phyloP scores from a whole-genome alignment of 2,888 invertebrate genomes.

The Pterostichus madidus region DNA sequence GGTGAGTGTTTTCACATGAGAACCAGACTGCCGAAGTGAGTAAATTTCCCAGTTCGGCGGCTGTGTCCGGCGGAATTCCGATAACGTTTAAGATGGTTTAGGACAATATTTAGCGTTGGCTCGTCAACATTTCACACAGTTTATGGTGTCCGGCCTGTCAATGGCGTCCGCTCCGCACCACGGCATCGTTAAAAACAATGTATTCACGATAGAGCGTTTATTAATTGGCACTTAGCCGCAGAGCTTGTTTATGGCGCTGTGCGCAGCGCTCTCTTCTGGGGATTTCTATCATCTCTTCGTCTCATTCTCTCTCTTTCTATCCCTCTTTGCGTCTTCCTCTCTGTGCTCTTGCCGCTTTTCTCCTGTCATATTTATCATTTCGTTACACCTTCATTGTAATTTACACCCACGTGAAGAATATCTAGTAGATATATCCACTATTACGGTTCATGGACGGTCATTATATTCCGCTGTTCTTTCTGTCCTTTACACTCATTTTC shows the following conservation, averaged over 20 bases:
- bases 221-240: slow-evolving; percentile 65
- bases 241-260: slow-evolving; percentile 60
- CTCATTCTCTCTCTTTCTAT: slow-evolving; percentile 26
- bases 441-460: slow-evolving; percentile 65
- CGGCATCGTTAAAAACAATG: slow-evolving; percentile 65
- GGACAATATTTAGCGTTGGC: slow-evolving; percentile 51
- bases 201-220: slow-evolving; percentile 63
- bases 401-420: slow-evolving; percentile 64
- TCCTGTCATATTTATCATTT: slow-evolving; percentile 67
- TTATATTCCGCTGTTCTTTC: slow-evolving; percentile 26
- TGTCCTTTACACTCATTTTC: slow-evolving; percentile 20
- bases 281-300: slow-evolving; percentile 34
- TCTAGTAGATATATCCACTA: slow-evolving; percentile 64
- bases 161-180: slow-evolving; percentile 30
- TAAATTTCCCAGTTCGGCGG: not conserved
- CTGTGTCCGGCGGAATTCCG: slow-evolving; percentile 21
- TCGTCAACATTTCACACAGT: slow-evolving; percentile 59
- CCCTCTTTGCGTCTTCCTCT: slow-evolving; percentile 23
- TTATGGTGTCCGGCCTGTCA: slow-evolving; percentile 59
- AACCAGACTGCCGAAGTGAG: not conserved
- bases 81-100: slow-evolving; percentile 31
- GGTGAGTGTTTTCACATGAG: slow-evolving; percentile 1
- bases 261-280: slow-evolving; percentile 20
- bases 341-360: slow-evolving; percentile 62
- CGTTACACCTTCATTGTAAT: slow-evolving; percentile 67